phyloP scores from a whole-genome alignment of 2,797 vertebrate genomes.

The Avahi laniger region DNA sequence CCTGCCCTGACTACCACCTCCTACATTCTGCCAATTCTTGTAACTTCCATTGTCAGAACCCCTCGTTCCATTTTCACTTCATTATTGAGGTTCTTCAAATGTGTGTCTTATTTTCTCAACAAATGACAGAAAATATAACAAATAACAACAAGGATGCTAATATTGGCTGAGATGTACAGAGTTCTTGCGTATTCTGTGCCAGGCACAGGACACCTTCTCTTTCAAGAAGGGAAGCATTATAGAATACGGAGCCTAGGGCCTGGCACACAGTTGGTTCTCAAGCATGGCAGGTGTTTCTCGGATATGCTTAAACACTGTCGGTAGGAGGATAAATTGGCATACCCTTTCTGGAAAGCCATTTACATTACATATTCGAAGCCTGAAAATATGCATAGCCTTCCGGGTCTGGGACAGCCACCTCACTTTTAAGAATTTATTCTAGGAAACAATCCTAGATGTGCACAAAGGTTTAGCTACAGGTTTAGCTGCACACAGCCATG shows the following conservation, averaged over 20 bases:
- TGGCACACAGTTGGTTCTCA: neutral
- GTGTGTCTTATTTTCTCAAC: neutral
- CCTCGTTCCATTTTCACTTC: neutral
- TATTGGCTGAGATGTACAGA: neutral
- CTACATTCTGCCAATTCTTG: neutral
- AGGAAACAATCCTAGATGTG: neutral
- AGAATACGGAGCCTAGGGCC: neutral
- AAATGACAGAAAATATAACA: neutral
- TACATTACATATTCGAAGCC: neutral
- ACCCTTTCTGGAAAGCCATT: neutral
- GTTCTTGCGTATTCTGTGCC: too few relatives aligned
- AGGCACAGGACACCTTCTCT: neutral
- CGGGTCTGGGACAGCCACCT: neutral
- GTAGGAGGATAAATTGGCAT: neutral
- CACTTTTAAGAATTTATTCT: neutral
- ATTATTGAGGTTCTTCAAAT: neutral
- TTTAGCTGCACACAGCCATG: rapidly evolving
- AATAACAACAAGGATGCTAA: too few relatives aligned
- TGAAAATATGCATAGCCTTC: neutral
- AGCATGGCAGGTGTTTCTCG: neutral
- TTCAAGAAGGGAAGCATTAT: neutral
- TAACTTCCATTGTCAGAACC: neutral
- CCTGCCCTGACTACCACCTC: neutral
- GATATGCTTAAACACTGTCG: neutral
- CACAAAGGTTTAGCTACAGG: neutral